Evolutionary conservation across 2,888 invertebrate genomes (phyloP), one percentile per base, ranked within the genome.

Genomic region (Drosophila aldrichi): DNA sequence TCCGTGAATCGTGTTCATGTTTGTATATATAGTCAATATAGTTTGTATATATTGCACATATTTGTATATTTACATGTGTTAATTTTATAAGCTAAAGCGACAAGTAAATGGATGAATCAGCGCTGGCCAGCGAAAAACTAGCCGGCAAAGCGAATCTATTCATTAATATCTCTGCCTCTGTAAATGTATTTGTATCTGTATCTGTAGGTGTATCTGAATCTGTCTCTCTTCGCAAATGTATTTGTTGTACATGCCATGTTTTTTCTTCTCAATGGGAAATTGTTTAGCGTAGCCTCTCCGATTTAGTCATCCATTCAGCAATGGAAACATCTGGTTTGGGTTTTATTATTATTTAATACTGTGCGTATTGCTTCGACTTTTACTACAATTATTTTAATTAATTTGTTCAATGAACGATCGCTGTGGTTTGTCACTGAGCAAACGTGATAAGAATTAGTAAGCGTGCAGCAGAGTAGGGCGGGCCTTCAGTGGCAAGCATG

Each of bases 21-120:
- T 1, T 25, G 6, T 18, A 48, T 29, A n/a, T 36, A n/a, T 36
- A 43, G 34, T 32, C 36, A n/a, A 25, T 55, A 20, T 51, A 56
- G 9, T 9, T 32, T 10, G n/a, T 57, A 66, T 44, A 66, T 44
- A 57, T 22, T 56, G 16, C 56, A 40, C 34, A 69, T 52, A 70
- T 67, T 64, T 77, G 69, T 68, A 38, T 79, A 82, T 81, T 71
- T 66, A 59, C 78, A 66, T 64, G 67, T 74, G 71, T 57, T 74
- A 64, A 46, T 79, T 74, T 82, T 68, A 73, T 74, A 51, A 63
- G 63, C 70, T 66, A 63, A 72, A 88, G 25, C 72, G 74, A 80
- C 82, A 82, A 71, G 73, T 43, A 57, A 67, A 65, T 41, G 70
- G 25, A 59, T 84, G 84, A 89, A 44, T 84, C 89, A 84, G 16